Evolutionary conservation across 2,797 vertebrate species (phyloP).

Genomic region (Phoebastria nigripes): DNA sequence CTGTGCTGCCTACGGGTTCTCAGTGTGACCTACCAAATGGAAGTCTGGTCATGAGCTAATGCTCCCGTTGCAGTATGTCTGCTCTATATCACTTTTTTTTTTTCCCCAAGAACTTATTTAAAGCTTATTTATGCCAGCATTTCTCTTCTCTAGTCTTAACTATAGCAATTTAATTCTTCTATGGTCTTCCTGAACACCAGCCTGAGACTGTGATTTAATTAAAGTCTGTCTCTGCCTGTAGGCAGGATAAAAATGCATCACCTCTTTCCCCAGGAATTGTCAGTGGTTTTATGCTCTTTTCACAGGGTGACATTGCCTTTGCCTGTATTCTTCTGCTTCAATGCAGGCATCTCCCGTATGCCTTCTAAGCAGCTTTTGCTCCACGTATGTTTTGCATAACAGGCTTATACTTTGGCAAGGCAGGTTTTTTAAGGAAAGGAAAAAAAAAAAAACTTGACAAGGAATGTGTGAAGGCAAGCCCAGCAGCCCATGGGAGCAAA

Average conservation of each 20-base stretch:
- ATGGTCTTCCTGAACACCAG: not conserved
- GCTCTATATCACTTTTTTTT: not conserved
- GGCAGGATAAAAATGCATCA: not conserved
- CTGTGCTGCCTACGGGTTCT: not conserved
- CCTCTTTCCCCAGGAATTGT: not conserved
- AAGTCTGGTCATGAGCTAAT: not conserved
- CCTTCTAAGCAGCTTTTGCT: constrained; percentile 28
- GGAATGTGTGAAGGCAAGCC: not conserved
- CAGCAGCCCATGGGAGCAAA: not conserved
- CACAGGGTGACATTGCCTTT: not conserved
- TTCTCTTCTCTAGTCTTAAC: not conserved
- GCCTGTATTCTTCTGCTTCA: not conserved
- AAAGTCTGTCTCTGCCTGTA: not conserved
- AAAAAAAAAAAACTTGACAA: not conserved
- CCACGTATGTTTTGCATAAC: not conserved
- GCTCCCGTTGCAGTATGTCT: not conserved
- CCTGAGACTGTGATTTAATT: not conserved
- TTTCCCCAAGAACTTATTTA: not conserved
- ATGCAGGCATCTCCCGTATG: not conserved
- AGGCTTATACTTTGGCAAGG: not conserved
- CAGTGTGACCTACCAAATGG: not conserved
- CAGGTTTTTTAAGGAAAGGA: not conserved
- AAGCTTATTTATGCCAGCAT: not conserved
- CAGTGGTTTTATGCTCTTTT: not conserved
- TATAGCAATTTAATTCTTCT: not conserved